Evolutionary conservation across 1,140 invertebrate genomes (phyloP).

Genomic region (Polypedilum pembai): DNA sequence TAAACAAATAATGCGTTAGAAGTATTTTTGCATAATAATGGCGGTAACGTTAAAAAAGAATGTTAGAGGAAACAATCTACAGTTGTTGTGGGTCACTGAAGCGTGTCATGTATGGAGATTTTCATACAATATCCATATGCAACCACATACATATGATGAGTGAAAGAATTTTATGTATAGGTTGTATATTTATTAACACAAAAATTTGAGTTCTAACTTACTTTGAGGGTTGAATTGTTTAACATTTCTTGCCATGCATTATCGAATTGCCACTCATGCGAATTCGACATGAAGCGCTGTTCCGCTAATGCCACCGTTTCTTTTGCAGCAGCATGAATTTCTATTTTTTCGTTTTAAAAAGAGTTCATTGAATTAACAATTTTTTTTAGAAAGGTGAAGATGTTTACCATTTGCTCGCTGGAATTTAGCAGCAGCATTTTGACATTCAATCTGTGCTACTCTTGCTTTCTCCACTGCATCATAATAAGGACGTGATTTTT

Average conservation of each 20-base stretch:
- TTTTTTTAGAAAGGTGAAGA: neutral
- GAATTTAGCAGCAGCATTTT: constrained; percentile 84
- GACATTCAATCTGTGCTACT: constrained; percentile 69
- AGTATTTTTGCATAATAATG: too few species aligned
- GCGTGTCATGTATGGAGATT: neutral
- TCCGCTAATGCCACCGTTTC: constrained; percentile 90
- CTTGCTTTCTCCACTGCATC: constrained; percentile 63
- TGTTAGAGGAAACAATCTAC: neutral
- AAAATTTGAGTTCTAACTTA: constrained; percentile 46
- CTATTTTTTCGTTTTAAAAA: constrained; percentile 42
- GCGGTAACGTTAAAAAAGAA: neutral
- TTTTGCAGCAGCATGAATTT: constrained; percentile 86
- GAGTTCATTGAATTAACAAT: neutral
- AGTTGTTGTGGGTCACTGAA: neutral
- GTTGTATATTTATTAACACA: neutral
- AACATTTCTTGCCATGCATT: constrained; percentile 98
- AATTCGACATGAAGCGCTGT: constrained; percentile 72
- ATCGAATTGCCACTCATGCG: constrained; percentile 76
- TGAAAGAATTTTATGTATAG: neutral
- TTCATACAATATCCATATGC: neutral
- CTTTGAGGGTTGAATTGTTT: constrained; percentile 88
- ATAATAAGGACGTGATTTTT: constrained; percentile 86
- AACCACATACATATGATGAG: neutral
- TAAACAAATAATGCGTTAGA: too few species aligned
- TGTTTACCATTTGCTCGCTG: constrained; percentile 78